Base-by-base conservation (phyloP, 2,888 invertebrate species). In the Lottia gigantea region DNA sequence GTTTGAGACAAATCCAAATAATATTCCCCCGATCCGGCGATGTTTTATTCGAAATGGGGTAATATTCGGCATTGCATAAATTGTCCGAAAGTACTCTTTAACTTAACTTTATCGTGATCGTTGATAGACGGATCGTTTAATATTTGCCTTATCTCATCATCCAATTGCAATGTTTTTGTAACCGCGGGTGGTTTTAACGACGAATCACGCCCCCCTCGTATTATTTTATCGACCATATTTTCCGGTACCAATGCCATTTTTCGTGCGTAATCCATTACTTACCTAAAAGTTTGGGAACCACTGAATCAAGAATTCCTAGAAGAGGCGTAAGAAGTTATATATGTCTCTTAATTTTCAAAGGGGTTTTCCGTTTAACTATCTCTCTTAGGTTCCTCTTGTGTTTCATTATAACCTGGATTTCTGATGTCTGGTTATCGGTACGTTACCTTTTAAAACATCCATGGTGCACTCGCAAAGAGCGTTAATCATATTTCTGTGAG, bases 371-470 rank as follows among this genome's bases (percentile, higher is more conserved):
- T 3, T 25, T 49, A 11, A 55, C 68, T 26, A 68, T 23, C 8
- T 23, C 26, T 25, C 61, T 16, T n/a, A 12, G 40, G 26, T 25
- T 23, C 8, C 25, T 14, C 19, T 68, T 68, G 46, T 68, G 55
- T 40, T 63, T 45, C 23, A 11, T 3, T n/a, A n/a, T 62, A 71
- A 71, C 16, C 25, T 31, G 63, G 26, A 31, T 19, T 47, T 67
- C 40, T 71, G 68, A 0, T 49, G 15, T 15, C 47, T 15, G 14
- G 64, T 64, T 16, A 71, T 19, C 3, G 7, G 71, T 16, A 71
- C 64, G 1, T 64, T 45, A 23, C 67, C 71, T 64, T 71, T 61
- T 62, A 62, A 63, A 26, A 46, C 8, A 19, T 67, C 63, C 1
- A 45, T 15, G 16, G 47, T 47, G 26, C 46, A 63, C 49, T 49